Base-by-base conservation (phyloP, 2,797 vertebrate genomes). In the Macroramphosus scolopax region DNA sequence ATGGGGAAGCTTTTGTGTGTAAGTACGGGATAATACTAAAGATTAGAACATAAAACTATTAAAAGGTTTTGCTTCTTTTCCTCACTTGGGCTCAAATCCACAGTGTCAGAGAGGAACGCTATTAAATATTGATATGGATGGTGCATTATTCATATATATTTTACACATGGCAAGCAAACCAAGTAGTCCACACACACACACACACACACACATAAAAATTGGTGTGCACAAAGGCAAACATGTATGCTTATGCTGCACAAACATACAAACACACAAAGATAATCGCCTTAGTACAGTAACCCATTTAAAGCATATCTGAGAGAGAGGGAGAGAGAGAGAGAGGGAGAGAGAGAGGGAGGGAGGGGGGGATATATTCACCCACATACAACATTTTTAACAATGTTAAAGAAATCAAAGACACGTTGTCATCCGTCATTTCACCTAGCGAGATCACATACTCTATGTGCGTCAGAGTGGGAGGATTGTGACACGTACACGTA, bases 221-320 rank as follows among this genome's bases (percentile, higher is more conserved):
- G 35, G 25, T 42, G 70, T 59, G 47, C 52, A 43, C 65, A 49
- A 45, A 30, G 41, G 37, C 39, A 54, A 61, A 60, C 59, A 70
- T 55, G 53, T 58, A 65, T 65, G 63, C 22, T 46, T 38, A 42
- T 40, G 45, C 29, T 29, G 59, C 63, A 51, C 59, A 70, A 47
- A 63, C 51, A 51, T 20, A 51, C 34, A 60, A 26, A 17, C 36
- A 55, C 53, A 46, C 62, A 54, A 32, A 42, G 44, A 74, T 74
- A 78, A 79, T 79, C 64, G 46, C 63, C 68, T 80, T 76, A 86
- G 68, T 83, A 82, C 78, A 82, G 78, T 87, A 87, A 82, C 81
- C 85, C 77, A 84, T 84, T 86, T 83, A 80, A 74, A 79, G 78
- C 67, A 75, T 67, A 76, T 78, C 62, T 57, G 67, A 71, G 60